Percentiles rank a stretch among this genome's conserved stretches.
Conservation (phyloP, 2,797 vertebrate genomes). For the Trichosurus vulpecula region DNA sequence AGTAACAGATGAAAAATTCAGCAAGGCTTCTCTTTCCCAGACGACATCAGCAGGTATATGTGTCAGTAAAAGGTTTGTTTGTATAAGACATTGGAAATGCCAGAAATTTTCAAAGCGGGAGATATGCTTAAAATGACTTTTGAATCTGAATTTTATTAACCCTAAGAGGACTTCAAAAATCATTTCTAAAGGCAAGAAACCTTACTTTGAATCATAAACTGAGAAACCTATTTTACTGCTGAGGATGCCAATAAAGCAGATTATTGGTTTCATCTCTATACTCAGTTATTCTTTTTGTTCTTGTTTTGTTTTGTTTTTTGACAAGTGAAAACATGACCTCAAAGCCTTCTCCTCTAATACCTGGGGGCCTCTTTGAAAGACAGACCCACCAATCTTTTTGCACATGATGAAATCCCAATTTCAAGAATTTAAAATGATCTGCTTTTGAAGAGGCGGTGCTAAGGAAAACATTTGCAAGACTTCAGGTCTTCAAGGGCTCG, state of each 20-base stretch:
- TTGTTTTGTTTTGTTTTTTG: neutral
- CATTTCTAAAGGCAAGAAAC: constrained; percentile 33
- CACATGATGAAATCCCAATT: constrained; percentile 51
- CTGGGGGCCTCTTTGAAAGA: constrained; percentile 40
- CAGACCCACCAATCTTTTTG: constrained; percentile 15
- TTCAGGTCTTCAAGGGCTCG: constrained; percentile 36
- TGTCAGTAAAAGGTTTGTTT: constrained; percentile 33
- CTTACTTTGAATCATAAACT: constrained; percentile 16
- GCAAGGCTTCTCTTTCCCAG: constrained; percentile 5
- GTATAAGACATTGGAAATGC: neutral
- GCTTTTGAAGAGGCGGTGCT: constrained; percentile 36
- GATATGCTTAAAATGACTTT: constrained; percentile 19
- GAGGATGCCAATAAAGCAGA: neutral
- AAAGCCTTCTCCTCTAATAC: rapidly evolving
- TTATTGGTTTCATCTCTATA: constrained; percentile 42
- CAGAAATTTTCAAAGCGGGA: constrained; percentile 7
- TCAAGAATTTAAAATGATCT: constrained; percentile 9
- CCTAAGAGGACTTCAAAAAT: constrained; percentile 12
- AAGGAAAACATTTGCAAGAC: constrained; percentile 19
- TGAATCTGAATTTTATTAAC: constrained; percentile 47
- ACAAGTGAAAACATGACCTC: constrained; percentile 35
- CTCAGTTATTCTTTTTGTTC: constrained; percentile 27
- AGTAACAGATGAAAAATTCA: constrained; percentile 25
- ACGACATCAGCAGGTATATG: neutral
- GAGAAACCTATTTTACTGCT: constrained; percentile 30